Evolutionary conservation across 2,113 vertebrate genomes (phyloP), one percentile per base, ranked within the genome.

Genomic region (Periophthalmus modestus): DNA sequence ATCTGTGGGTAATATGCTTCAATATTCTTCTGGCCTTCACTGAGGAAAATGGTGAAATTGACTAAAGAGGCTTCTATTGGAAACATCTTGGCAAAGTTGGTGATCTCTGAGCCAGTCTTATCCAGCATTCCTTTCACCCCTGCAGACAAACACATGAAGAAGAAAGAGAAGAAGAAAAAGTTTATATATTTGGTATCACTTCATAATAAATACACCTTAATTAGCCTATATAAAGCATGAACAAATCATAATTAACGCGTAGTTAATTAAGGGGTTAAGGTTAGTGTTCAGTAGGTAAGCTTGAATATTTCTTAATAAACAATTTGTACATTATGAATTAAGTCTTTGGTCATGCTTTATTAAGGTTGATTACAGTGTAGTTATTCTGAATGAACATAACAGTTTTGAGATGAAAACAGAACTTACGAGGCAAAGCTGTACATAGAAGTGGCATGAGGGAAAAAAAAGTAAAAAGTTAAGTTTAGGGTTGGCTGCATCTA

Each of bases 101-200:
- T 86, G 63, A 99, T 93, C 75, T 94, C 93, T 34, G 79, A 72
- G 52, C 95, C 94, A 18, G 96, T 59, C 61, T 93, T 92, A 85
- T 98, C 95, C 91, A 98, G 87, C 80, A 94, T 85, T 0, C 36
- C 89, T 91, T 96, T 97, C 34, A 96, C 89, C 87, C 93, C 98
- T 99, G 79, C 28, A 92, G 18, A 66, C 89, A 88, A 7, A 69
- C 10, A 74, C 36, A 70, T 19, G 28, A 28, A 28, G 28, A 28
- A 28, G 28, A 28, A 28, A 28, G 3, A 52, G 50, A 16, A 28
- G 10, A 43, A 43, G 36, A 43, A 43, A 43, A 9, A 43, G 28
- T 28, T 28, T 28, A 28, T 10, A 43, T 10, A 43, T 43, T 43
- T 10, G 7, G 9, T 10, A 43, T 43, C 39, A 43, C 39, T 43